Evolutionary conservation across 2,888 invertebrate species (phyloP).

Genomic region (Lasioglossum leucozonium): DNA sequence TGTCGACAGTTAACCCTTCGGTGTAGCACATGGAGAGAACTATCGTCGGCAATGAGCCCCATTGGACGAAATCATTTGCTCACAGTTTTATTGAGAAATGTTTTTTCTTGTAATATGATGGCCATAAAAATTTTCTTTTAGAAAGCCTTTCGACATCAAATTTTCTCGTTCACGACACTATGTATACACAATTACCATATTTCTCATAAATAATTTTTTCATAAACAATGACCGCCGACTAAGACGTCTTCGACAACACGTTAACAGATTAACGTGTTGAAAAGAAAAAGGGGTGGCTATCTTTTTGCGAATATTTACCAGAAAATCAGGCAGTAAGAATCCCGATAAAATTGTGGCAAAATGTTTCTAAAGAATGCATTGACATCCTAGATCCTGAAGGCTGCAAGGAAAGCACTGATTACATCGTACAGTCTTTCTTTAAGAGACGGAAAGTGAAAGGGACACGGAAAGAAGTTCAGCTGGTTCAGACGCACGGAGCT

Average conservation of each 20-base stretch:
- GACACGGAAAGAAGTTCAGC: slow-evolving; percentile 9
- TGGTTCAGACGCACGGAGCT: slow-evolving; percentile 32
- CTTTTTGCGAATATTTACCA: not conserved
- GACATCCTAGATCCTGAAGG: not conserved
- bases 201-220: no score
- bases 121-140: no score
- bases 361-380: not conserved
- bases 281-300: not conserved
- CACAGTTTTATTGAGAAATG: not conserved
- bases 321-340: not conserved
- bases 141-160: no score
- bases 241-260: no score
- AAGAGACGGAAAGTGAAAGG: slow-evolving; percentile 9
- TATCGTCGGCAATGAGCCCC: not conserved
- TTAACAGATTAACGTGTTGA: no score
- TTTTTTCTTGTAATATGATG: not conserved
- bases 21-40: not conserved
- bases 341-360: not conserved
- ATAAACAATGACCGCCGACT: no score
- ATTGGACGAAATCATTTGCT: not conserved
- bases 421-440: slow-evolving; percentile 6
- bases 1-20: not conserved
- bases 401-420: not conserved
- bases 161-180: no score
- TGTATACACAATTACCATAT: no score